These are phyloP conservation scores for Morpho deidamia DNA, from an alignment of 2,888 invertebrate species.

Conservation along the genomic window DNA sequence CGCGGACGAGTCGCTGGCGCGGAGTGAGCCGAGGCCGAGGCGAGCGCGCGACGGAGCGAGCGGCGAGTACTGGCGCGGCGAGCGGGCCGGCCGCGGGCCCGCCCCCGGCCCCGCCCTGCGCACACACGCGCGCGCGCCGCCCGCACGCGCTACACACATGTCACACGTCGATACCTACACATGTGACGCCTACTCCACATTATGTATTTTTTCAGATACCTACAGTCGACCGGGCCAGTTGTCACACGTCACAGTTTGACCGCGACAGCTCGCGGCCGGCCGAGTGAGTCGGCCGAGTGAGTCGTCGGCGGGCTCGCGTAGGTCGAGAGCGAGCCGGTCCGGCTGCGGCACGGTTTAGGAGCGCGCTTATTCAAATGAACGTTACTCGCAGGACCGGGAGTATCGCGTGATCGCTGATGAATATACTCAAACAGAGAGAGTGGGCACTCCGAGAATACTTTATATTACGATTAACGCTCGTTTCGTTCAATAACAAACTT, in stretches of 20 bases:
- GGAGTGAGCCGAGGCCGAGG: constrained; percentile 38
- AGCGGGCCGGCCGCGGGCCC: constrained; percentile 47
- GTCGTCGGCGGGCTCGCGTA: neutral
- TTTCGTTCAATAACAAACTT: constrained; percentile 3
- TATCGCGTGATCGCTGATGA: constrained; percentile 19
- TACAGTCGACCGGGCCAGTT: constrained; percentile 28
- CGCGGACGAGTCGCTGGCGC: constrained; percentile 61
- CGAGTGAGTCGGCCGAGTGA: neutral
- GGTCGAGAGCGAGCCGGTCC: constrained; percentile 13
- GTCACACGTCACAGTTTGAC: neutral
- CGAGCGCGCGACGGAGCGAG: constrained; percentile 52
- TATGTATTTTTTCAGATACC: constrained; percentile 64
- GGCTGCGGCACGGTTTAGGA: constrained; percentile 6
- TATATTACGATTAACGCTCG: constrained; percentile 1
- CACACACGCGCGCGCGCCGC: constrained; percentile 41
- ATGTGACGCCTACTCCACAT: constrained; percentile 68
- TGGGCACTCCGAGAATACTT: constrained; percentile 5
- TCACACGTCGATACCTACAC: constrained; percentile 63
- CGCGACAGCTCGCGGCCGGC: neutral
- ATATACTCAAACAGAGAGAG: constrained; percentile 16
- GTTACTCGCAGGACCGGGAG: constrained; percentile 15
- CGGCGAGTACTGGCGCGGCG: constrained; percentile 41
- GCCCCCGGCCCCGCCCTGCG: constrained; percentile 60
- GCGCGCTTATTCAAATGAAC: constrained; percentile 16
- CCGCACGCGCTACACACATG: constrained; percentile 45